Conservation (phyloP, 2,888 invertebrate species). For the Dendrolimus houi region DNA sequence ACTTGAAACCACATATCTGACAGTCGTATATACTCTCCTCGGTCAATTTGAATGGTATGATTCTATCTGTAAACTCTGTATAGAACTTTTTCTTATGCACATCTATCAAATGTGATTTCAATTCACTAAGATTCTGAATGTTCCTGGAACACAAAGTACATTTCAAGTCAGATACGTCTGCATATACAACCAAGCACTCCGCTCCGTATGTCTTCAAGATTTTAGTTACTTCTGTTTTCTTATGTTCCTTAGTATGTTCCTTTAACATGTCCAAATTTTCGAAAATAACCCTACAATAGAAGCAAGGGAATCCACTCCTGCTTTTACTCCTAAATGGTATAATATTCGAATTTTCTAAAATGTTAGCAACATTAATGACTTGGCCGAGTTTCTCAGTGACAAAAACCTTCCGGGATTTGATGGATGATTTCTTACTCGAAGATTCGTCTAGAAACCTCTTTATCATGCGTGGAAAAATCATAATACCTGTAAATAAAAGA, state of each 20-base stretch:
- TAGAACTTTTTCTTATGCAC: slow-evolving; percentile 43
- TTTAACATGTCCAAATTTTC: slow-evolving; percentile 34
- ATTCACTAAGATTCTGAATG: slow-evolving; percentile 30
- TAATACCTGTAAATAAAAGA: slow-evolving; percentile 28
- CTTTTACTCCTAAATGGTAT: slow-evolving; percentile 51
- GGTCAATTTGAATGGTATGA: slow-evolving; percentile 50
- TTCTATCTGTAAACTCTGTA: slow-evolving; percentile 36
- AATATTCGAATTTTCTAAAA: slow-evolving; percentile 45
- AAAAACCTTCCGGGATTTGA: slow-evolving; percentile 12
- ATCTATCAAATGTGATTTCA: slow-evolving; percentile 44
- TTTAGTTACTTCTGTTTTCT: slow-evolving; percentile 28
- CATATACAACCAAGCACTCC: slow-evolving; percentile 51
- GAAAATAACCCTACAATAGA: slow-evolving; percentile 45
- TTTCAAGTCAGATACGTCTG: slow-evolving; percentile 42
- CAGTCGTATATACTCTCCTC: slow-evolving; percentile 38
- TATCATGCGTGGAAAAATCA: slow-evolving; percentile 30
- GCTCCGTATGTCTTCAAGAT: slow-evolving; percentile 37
- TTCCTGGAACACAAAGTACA: slow-evolving; percentile 38
- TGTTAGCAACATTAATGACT: slow-evolving; percentile 33
- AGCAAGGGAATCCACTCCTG: slow-evolving; percentile 49
- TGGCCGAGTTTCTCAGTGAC: slow-evolving; percentile 48
- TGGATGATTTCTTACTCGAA: slow-evolving; percentile 2
- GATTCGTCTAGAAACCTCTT: slow-evolving; percentile 21
- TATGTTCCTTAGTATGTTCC: slow-evolving; percentile 33
- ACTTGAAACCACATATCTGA: slow-evolving; percentile 44